Conservation (phyloP, 2,888 invertebrate species). For the Eristalis arbustorum region DNA sequence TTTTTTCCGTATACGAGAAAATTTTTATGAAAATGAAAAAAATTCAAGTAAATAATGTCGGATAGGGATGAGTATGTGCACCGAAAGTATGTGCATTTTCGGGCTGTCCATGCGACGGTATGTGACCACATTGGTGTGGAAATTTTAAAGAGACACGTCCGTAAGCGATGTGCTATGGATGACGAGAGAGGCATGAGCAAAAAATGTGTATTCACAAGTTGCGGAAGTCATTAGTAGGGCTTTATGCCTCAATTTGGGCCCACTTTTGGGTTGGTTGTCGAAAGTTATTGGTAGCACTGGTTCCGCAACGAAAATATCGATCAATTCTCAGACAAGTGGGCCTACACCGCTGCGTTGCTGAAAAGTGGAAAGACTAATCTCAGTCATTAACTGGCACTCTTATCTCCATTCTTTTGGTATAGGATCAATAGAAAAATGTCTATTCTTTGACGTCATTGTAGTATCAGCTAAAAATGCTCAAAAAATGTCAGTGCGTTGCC, state of each 20-base stretch:
- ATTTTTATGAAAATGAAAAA: slow-evolving; percentile 42
- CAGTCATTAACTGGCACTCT: too few relatives aligned
- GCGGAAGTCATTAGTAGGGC: neutral
- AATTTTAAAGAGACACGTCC: neutral
- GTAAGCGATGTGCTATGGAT: neutral
- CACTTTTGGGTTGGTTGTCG: neutral
- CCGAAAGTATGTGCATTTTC: neutral
- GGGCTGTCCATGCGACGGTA: neutral
- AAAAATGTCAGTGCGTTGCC: too few relatives aligned
- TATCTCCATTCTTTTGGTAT: too few relatives aligned
- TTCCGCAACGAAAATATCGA: neutral
- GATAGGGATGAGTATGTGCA: neutral
- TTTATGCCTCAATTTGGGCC: neutral
- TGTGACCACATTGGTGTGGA: neutral
- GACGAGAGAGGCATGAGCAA: neutral
- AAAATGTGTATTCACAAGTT: neutral
- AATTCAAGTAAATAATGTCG: slow-evolving; percentile 33
- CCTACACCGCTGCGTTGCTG: too few relatives aligned
- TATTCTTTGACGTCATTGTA: too few relatives aligned
- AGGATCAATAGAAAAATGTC: too few relatives aligned
- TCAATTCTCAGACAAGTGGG: neutral
- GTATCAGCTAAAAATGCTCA: too few relatives aligned
- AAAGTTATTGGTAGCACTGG: neutral
- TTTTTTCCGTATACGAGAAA: neutral
- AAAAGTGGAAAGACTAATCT: too few relatives aligned